A percentile compares a stretch with the other conserved stretches of the same genome.
Conservation (phyloP, 2,797 vertebrate species). For the Melopsittacus undulatus region DNA sequence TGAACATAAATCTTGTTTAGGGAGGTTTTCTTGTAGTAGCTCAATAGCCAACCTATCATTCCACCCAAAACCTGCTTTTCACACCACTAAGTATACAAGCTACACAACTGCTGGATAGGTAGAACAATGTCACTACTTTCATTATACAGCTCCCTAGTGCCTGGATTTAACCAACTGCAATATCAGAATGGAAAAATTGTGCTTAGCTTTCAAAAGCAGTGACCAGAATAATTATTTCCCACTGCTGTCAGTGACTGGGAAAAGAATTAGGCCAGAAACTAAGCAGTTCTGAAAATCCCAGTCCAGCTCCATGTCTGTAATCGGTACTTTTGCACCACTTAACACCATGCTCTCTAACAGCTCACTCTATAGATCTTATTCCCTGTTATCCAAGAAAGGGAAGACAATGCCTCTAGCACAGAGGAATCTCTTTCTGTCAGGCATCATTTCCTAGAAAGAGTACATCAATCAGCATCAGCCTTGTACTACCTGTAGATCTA, state of each 20-base stretch:
- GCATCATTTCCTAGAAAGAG: conserved; percentile 6
- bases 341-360: background rate
- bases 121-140: background rate
- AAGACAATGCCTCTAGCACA: background rate
- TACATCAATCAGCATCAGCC: background rate
- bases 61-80: background rate
- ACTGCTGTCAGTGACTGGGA: background rate
- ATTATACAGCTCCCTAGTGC: background rate
- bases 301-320: background rate
- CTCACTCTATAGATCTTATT: background rate
- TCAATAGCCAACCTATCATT: background rate
- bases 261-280: conserved; percentile 14
- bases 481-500: background rate
- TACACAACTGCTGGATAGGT: background rate
- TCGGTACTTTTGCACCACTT: background rate
- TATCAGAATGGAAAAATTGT: background rate
- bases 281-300: conserved; percentile 18
- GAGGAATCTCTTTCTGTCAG: background rate
- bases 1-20: conserved; percentile 5
- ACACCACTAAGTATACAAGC: background rate
- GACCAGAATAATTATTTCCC: conserved; percentile 25
- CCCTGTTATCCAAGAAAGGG: background rate
- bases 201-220: conserved; percentile 25
- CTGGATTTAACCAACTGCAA: conserved; percentile 9
- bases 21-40: background rate